Base-by-base conservation (phyloP, 2,888 invertebrate genomes). In the Antitype chi region DNA sequence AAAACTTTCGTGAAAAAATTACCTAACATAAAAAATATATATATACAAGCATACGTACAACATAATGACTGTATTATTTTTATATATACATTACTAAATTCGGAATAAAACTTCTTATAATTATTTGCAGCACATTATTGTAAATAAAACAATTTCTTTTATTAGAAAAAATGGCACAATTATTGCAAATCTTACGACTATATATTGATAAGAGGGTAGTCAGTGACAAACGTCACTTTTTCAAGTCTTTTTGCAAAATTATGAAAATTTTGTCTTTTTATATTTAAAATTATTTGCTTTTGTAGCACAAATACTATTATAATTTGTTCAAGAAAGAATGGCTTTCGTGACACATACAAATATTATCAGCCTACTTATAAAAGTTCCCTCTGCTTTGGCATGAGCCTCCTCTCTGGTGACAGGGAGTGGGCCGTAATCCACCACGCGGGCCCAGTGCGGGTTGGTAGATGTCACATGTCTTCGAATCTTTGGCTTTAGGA, bases 91-190 rank as follows among this genome's bases (percentile, higher is more conserved):
- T 68, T 11, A 28, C 5, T 53, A 62, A 77, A 81, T 81, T 62
- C 74, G 60, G 73, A 5, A 47, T n/a, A 60, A 62, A 76, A 76
- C 38, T 38, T 38, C 59, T 32, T 81, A 72, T 25, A 32, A 4
- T 23, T 49, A n/a, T 55, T 52, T 3, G 7, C 11, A 25, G 43
- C 55, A 52, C 15, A 53, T 28, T 32, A 25, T 47, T 32, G 1
- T 70, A 59, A 55, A 62, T 47, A 0, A 25, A 73, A 53, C 55
- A 49, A 38, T 0, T 13, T 25, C 6, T 76, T 57, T 57, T 25
- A 20, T 17, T 49, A 49, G 11, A 52, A 76, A 80, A 62, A 76
- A 78, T 78, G 78, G 82, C 78, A 78, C 78, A 52, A 25, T 76
- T 57, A 82, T 78, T 78, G 63, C 63, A 57, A 63, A 32, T 23